Conservation (phyloP, 2,113 vertebrate species). For the Elephantulus edwardii region DNA sequence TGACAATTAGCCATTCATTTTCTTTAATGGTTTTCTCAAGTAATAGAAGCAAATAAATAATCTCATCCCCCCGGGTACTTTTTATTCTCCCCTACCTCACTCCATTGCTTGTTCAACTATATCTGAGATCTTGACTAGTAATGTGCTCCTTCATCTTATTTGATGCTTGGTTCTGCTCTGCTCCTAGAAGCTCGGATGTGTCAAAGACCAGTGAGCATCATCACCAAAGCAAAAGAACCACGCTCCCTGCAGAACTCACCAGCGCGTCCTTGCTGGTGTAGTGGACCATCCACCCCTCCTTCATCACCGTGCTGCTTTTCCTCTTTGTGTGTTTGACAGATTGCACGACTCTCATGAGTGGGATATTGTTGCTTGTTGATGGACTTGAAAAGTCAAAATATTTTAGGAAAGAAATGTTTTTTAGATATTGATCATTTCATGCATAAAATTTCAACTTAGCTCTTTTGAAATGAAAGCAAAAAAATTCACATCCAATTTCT, state of each 20-base stretch:
- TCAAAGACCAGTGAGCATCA: background rate
- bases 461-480: conserved; percentile 13
- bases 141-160: background rate
- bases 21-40: background rate
- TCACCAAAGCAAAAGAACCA: background rate
- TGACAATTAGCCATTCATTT: background rate
- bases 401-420: conserved; percentile 53
- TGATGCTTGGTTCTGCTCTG: background rate
- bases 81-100: background rate
- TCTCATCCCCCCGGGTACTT: background rate
- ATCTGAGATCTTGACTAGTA: background rate
- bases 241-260: conserved; percentile 82
- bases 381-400: conserved; percentile 85
- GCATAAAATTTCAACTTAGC: conserved; percentile 31
- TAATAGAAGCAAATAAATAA: background rate
- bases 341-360: conserved; percentile 96
- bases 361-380: conserved; percentile 98
- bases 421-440: conserved; percentile 44
- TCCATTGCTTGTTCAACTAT: background rate
- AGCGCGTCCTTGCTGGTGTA: conserved; percentile 96
- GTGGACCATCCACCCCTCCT: conserved; percentile 99
- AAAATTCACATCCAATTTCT: conserved; percentile 15
- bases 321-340: conserved; percentile 97
- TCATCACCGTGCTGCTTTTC: conserved; percentile 95
- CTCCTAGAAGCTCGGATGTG: background rate